Evolutionary conservation across 1,140 invertebrate genomes (phyloP).

Genomic region (Drosophila yakuba): DNA sequence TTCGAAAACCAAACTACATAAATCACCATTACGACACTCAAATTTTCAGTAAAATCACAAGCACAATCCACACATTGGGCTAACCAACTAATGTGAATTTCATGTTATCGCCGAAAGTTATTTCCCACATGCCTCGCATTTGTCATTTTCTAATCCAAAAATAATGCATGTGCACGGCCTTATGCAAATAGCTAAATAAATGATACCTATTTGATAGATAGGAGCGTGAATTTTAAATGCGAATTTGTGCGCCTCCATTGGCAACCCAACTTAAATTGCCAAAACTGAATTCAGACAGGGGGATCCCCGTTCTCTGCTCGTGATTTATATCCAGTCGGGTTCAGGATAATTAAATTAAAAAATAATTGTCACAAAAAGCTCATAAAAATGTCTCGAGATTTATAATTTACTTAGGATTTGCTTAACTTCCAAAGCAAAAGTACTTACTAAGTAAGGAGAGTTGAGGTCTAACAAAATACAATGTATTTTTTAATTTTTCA

Average conservation of each 20-base stretch:
- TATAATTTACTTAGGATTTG: constrained; percentile 7
- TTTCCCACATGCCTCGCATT: constrained; percentile 42
- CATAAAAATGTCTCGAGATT: constrained; percentile 23
- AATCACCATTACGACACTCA: not conserved
- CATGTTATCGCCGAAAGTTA: constrained; percentile 22
- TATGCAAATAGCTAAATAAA: constrained; percentile 46
- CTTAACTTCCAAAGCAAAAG: not conserved
- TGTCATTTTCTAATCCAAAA: constrained; percentile 49
- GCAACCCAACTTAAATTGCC: not conserved
- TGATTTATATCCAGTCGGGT: constrained; percentile 17
- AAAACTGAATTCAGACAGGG: not conserved
- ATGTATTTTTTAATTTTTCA: too few relatives aligned
- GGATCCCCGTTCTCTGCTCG: not conserved
- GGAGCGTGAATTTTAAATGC: constrained; percentile 10
- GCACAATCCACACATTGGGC: constrained; percentile 3
- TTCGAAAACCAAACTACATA: too few relatives aligned
- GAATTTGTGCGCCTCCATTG: not conserved
- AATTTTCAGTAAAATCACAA: not conserved
- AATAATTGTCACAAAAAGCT: constrained; percentile 16
- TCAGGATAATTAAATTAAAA: constrained; percentile 22
- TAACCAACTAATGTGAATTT: constrained; percentile 34
- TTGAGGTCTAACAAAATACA: too few relatives aligned
- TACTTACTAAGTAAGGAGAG: too few relatives aligned
- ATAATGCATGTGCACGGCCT: constrained; percentile 28
- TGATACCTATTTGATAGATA: constrained; percentile 33